These are phyloP conservation scores for Caerostris darwini DNA, from an alignment of 1,140 invertebrate genomes.

Conservation along the genomic window DNA sequence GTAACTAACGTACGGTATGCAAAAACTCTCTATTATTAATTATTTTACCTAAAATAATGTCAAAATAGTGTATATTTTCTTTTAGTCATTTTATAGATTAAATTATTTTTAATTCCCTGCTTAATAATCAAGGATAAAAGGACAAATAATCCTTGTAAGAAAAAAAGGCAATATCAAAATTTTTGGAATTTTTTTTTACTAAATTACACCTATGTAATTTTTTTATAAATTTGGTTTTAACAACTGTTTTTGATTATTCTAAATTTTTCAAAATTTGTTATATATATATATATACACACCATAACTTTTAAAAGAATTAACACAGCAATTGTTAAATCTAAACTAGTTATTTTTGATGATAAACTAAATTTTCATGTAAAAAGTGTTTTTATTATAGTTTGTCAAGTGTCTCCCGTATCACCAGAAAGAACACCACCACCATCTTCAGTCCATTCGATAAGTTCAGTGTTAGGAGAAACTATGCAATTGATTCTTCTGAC, in stretches of 20 bases:
- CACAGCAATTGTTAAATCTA: not conserved
- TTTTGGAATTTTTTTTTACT: too few relatives aligned
- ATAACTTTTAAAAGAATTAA: not conserved
- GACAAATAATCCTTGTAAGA: too few relatives aligned
- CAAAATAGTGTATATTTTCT: too few relatives aligned
- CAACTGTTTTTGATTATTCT: not conserved
- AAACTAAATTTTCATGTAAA: not conserved
- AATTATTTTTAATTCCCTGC: too few relatives aligned
- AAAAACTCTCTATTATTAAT: not conserved
- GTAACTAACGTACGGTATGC: too few relatives aligned
- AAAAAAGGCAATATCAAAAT: too few relatives aligned
- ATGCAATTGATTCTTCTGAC: not conserved
- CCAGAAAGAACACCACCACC: conserved; percentile 8
- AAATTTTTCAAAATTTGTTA: not conserved
- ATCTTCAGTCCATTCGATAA: not conserved
- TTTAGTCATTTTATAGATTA: too few relatives aligned
- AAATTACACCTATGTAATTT: too few relatives aligned
- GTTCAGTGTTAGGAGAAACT: not conserved
- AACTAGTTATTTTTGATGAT: not conserved
- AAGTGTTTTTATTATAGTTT: not conserved
- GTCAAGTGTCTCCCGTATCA: not conserved
- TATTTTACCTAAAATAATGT: too few relatives aligned
- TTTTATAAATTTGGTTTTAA: too few relatives aligned
- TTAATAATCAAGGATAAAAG: too few relatives aligned
- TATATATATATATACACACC: not conserved